phyloP scores from a whole-genome alignment of 2,888 invertebrate genomes.

The Proisotoma minuta region DNA sequence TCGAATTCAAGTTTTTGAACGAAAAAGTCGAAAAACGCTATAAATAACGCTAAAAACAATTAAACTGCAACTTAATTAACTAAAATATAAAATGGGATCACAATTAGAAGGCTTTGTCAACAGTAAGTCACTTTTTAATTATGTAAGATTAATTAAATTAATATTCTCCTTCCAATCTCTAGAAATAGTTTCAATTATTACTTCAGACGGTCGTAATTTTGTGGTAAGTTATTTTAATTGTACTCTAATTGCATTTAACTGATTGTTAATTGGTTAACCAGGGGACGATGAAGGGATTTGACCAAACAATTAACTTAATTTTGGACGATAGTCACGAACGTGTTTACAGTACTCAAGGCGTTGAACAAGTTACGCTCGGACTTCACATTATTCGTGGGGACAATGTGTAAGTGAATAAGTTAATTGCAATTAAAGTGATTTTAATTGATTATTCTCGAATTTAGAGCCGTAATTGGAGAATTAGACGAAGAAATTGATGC shows the following conservation, averaged over 20 bases:
- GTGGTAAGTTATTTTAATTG: conserved; percentile 60
- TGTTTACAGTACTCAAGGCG: conserved; percentile 90
- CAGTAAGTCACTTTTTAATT: conserved; percentile 54
- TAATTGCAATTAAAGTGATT: background rate
- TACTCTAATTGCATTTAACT: background rate
- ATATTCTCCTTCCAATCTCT: conserved; percentile 6
- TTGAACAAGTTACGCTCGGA: conserved; percentile 92
- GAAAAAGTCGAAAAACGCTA: too few relatives aligned
- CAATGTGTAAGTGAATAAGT: conserved; percentile 69
- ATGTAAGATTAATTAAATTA: background rate
- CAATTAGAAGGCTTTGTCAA: conserved; percentile 82
- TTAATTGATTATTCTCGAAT: background rate
- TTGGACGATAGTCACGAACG: conserved; percentile 96
- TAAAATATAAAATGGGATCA: too few relatives aligned
- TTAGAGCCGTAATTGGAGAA: conserved; percentile 58
- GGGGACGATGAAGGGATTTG: conserved; percentile 96
- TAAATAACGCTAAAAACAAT: too few relatives aligned
- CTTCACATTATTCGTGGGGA: conserved; percentile 97
- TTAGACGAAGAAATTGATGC: conserved; percentile 57
- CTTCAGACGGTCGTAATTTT: conserved; percentile 92
- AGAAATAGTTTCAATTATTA: conserved; percentile 90
- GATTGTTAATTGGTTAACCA: conserved; percentile 48
- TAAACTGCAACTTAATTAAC: too few relatives aligned
- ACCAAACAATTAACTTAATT: conserved; percentile 98
- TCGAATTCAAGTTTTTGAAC: too few relatives aligned